These are phyloP conservation scores for Globia sparganii DNA, from an alignment of 2,888 invertebrate species.

Conservation along the genomic window DNA sequence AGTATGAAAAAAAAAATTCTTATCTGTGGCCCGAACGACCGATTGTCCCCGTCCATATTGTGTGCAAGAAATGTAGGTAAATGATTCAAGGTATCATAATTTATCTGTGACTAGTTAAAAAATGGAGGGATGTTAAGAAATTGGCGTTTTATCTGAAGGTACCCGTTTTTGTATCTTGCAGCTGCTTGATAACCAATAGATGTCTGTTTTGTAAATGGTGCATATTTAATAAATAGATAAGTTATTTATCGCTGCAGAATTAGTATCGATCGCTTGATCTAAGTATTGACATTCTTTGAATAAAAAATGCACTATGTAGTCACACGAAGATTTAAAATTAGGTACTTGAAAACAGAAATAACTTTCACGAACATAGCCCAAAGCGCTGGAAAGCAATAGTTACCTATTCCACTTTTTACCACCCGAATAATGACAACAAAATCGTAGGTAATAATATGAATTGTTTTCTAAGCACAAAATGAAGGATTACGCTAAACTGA, in stretches of 20 bases:
- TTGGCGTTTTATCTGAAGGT: conserved; percentile 38
- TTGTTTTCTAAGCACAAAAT: too few relatives aligned
- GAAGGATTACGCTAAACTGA: too few relatives aligned
- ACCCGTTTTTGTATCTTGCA: conserved; percentile 28
- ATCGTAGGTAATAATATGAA: too few relatives aligned
- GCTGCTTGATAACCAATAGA: conserved; percentile 46
- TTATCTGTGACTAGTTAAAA: conserved; percentile 54
- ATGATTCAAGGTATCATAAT: conserved; percentile 57
- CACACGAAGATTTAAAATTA: too few relatives aligned
- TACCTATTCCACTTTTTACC: too few relatives aligned
- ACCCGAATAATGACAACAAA: too few relatives aligned
- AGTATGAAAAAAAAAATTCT: conserved; percentile 73
- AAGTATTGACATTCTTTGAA: conserved; percentile 16
- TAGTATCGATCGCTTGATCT: conserved; percentile 20
- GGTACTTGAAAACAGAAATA: too few relatives aligned
- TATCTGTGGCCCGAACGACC: conserved; percentile 75
- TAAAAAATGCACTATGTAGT: not conserved
- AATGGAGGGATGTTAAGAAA: conserved; percentile 41
- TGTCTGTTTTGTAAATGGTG: conserved; percentile 38
- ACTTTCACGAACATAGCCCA: too few relatives aligned
- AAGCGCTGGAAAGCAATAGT: too few relatives aligned
- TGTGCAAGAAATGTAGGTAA: conserved; percentile 57
- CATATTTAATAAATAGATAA: conserved; percentile 39
- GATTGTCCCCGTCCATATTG: conserved; percentile 63
- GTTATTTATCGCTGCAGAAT: not conserved